These are phyloP conservation scores for Psephotus haematonotus DNA, from an alignment of 2,113 vertebrate genomes.

Conservation along the genomic window DNA sequence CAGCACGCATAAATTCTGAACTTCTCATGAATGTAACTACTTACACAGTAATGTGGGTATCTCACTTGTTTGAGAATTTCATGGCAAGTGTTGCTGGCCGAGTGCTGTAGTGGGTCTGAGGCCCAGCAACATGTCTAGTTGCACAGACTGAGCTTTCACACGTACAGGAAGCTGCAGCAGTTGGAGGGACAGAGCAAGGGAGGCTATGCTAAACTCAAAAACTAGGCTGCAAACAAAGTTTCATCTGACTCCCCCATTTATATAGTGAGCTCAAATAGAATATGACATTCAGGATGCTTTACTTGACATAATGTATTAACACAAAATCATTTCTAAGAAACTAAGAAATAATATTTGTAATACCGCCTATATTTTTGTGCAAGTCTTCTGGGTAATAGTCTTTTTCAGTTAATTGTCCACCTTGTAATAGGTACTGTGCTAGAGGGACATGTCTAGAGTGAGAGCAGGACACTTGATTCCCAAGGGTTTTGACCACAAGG, in stretches of 20 bases:
- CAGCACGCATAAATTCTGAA: background rate
- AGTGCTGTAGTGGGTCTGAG: background rate
- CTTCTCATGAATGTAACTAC: background rate
- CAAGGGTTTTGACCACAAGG: background rate
- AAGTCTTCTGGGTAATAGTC: background rate
- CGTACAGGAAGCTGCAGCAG: background rate
- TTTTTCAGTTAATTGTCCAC: background rate
- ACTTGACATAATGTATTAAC: background rate
- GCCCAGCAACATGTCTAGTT: background rate
- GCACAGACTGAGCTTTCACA: background rate
- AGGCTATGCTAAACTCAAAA: background rate
- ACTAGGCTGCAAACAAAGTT: background rate
- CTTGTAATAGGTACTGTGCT: background rate
- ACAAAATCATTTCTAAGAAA: background rate
- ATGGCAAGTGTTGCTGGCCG: background rate
- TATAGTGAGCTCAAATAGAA: background rate
- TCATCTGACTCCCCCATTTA: background rate
- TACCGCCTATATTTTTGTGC: background rate
- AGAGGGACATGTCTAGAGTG: background rate
- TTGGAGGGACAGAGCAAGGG: background rate
- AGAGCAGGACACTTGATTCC: background rate
- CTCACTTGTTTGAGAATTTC: background rate
- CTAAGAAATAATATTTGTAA: background rate
- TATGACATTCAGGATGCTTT: background rate
- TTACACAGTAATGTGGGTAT: background rate